phyloP scores from a whole-genome alignment of 1,140 invertebrate genomes.

The Stegodyphus mimosarum region DNA sequence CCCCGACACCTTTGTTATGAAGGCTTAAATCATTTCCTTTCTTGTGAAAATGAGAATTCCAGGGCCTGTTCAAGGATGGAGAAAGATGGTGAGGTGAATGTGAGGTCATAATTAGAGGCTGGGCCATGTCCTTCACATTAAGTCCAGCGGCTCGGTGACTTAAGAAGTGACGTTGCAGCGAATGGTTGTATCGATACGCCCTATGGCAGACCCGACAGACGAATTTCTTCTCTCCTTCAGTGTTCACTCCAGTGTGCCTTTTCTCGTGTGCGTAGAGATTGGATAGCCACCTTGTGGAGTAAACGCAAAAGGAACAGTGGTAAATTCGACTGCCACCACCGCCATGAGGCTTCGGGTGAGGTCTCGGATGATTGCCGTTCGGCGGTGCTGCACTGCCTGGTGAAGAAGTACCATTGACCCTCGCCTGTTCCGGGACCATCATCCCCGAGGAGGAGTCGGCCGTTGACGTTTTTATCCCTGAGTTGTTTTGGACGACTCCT shows the following conservation, averaged over 20 bases:
- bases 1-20: slow-evolving; percentile 6
- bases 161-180: slow-evolving; percentile 66
- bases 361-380: slow-evolving; percentile 16
- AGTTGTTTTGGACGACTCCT: slow-evolving; percentile 59
- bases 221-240: slow-evolving; percentile 64
- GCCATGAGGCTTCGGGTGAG: slow-evolving; percentile 50
- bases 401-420: slow-evolving; percentile 53
- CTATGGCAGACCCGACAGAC: slow-evolving; percentile 66
- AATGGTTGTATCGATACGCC: slow-evolving; percentile 66
- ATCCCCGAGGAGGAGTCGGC: background rate
- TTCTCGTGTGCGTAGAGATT: slow-evolving; percentile 92
- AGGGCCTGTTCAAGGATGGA: slow-evolving; percentile 58
- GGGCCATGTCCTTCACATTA: slow-evolving; percentile 40
- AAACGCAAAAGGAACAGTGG: slow-evolving; percentile 88
- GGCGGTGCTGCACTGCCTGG: slow-evolving; percentile 32
- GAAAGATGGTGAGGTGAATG: slow-evolving; percentile 8
- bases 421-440: slow-evolving; percentile 53
- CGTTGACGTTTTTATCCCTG: slow-evolving; percentile 58
- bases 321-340: slow-evolving; percentile 76
- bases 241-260: slow-evolving; percentile 74
- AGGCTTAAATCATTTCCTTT: slow-evolving; percentile 13
- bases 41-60: slow-evolving; percentile 46
- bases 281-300: slow-evolving; percentile 87
- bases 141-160: slow-evolving; percentile 62
- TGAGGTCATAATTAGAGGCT: slow-evolving; percentile 59